Base-by-base conservation (phyloP, 2,888 invertebrate genomes). In the Asteroscopus sphinx region DNA sequence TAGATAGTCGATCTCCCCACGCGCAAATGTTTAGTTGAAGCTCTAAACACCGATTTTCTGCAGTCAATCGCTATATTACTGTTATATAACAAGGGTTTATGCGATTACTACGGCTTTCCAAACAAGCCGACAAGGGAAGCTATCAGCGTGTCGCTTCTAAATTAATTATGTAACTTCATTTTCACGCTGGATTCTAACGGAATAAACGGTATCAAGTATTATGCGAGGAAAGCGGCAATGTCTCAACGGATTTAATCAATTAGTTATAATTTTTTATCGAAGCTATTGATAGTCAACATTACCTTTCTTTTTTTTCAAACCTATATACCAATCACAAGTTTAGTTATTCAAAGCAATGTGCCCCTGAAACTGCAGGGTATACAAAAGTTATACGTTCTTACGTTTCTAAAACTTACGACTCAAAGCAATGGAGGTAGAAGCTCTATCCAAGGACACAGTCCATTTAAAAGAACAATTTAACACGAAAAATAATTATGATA, bases 111-210 rank as follows among this genome's bases (percentile, higher is more conserved):
- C 51, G 68, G 40, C 28, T n/a, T 26, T 68, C n/a, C 4, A 46
- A 52, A 60, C 61, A 60, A 64, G 52, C 63, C 37, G 68, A 68
- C 64, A 68, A 28, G 47, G 33, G 11, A 21, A 57, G 47, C 69
- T 56, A 44, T 66, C 70, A 63, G 47, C 56, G 36, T 51, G 16
- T 69, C 40, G 35, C 66, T 69, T 56, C 44, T 51, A 69, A 35
- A 63, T 69, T 51, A 51, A 62, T 63, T 33, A 69, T 63, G 49
- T 28, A 35, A 21, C 39, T 49, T 12, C 40, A 39, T 69, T 46
- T 69, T 66, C 64, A 69, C 36, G 64, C 57, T 64, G 28, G 35
- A 63, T 69, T 17, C 44, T 52, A 69, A 66, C 65, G 68, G 64
- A 52, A 64, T 12, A 47, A 52, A 64, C 68, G 61, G 68, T 68